Base-by-base conservation (phyloP, 2,113 vertebrate species). In the Hystrix brachyura region DNA sequence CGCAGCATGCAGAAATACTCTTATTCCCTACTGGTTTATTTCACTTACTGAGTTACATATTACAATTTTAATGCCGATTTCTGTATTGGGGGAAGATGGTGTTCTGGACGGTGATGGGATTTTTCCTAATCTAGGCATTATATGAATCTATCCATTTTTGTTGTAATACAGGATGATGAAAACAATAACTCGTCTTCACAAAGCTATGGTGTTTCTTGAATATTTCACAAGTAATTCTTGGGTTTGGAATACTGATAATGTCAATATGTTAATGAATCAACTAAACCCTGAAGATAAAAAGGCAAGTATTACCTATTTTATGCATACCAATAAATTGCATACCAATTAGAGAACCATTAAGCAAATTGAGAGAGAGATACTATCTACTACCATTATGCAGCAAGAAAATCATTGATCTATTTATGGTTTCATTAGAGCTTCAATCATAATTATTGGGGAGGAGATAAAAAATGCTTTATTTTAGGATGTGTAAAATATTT, bases 161-260 rank as follows among this genome's bases (percentile, higher is more conserved):
- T 98, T 89, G 89, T 82, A 79, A 97, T 98, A 87, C 96, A 99
- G 99, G 99, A 99, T 99, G 99, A 99, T 99, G 99, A 99, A 99
- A 99, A 99, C 99, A 59, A 99, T 99, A 98, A 99, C 99, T 81
- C 99, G 99, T 95, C 99, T 99, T 97, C 99, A 99, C 98, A 99
- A 98, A 98, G 99, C 99, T 98, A 99, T 99, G 99, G 97, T 99
- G 99, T 98, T 99, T 7, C 97, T 99, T 98, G 99, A 99, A 97
- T 99, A 99, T 97, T 99, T 99, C 97, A 99, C 99, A 98, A 99
- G 99, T 98, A 99, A 99, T 98, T 99, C 99, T 81, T 99, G 99
- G 99, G 99, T 99, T 96, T 99, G 99, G 99, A 99, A 98, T 98
- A 99, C 99, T 0, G 99, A 99, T 98, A 99, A 99, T 97, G 96